Conservation (phyloP, 2,888 invertebrate genomes). For the Lutraria lutraria region DNA sequence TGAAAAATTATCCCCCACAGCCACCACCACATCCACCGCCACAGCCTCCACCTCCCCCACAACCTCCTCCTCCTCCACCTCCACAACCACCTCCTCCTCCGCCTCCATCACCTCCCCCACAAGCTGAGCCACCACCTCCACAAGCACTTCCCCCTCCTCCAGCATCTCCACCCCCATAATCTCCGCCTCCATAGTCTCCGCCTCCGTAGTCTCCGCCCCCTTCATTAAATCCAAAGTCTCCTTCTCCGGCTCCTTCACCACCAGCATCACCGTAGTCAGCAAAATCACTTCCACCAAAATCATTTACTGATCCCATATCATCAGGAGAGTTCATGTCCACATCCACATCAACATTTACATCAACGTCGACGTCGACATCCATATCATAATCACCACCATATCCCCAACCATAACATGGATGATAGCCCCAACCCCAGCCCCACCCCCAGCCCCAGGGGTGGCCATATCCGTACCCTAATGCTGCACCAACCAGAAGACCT, state of each 20-base stretch:
- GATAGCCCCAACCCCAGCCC: constrained; percentile 68
- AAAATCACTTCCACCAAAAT: constrained; percentile 66
- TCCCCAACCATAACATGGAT: constrained; percentile 66
- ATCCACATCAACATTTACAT: constrained; percentile 54
- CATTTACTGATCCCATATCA: constrained; percentile 52
- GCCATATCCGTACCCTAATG: constrained; percentile 61
- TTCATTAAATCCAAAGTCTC: constrained; percentile 48
- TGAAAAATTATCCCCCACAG: constrained; percentile 28
- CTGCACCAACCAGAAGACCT: constrained; percentile 64
- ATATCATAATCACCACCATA: constrained; percentile 63
- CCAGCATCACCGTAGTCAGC: constrained; percentile 54
- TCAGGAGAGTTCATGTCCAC: constrained; percentile 35
- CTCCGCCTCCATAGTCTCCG: constrained; percentile 51
- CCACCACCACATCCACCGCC: constrained; percentile 55
- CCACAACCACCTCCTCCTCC: constrained; percentile 60
- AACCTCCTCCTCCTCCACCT: constrained; percentile 53
- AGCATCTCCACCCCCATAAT: constrained; percentile 47
- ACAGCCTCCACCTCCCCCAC: constrained; percentile 53
- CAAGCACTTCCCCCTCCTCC: constrained; percentile 51
- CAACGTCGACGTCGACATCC: constrained; percentile 59
- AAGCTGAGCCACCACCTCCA: constrained; percentile 46
- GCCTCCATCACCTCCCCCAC: constrained; percentile 55
- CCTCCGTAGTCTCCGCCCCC: constrained; percentile 54
- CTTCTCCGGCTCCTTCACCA: constrained; percentile 42
- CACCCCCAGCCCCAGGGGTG: constrained; percentile 65